phyloP scores from a whole-genome alignment of 1,140 invertebrate genomes.

The Cyrtorhinus lividipennis region DNA sequence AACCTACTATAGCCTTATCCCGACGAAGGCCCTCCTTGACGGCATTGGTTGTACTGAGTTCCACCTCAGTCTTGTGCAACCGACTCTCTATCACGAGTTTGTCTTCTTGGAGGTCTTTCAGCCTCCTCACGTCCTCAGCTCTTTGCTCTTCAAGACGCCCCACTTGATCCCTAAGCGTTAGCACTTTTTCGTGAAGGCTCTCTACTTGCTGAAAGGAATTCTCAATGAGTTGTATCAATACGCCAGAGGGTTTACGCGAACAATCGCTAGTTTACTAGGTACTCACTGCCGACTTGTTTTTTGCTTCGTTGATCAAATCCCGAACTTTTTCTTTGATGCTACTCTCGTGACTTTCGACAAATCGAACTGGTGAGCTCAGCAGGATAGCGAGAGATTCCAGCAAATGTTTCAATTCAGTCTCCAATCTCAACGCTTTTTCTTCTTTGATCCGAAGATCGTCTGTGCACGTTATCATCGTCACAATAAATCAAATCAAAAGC shows the following conservation, averaged over 20 bases:
- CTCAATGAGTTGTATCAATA: background rate
- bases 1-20: constrained; percentile 38
- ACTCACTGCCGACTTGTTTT: constrained; percentile 53
- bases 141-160: constrained; percentile 47
- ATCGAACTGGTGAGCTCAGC: constrained; percentile 47
- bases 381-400: constrained; percentile 51
- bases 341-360: constrained; percentile 56
- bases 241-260: no score
- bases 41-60: constrained; percentile 46
- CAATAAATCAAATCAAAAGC: constrained; percentile 10
- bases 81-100: constrained; percentile 46
- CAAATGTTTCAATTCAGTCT: constrained; percentile 45
- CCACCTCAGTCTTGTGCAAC: constrained; percentile 53
- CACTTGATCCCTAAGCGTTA: constrained; percentile 42
- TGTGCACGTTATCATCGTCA: constrained; percentile 26
- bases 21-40: constrained; percentile 46
- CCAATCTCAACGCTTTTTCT: constrained; percentile 46
- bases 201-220: constrained; percentile 45
- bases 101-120: constrained; percentile 52
- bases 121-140: constrained; percentile 40
- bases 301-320: constrained; percentile 56
- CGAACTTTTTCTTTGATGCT: constrained; percentile 59
- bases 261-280: background rate
- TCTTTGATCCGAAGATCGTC: constrained; percentile 52
- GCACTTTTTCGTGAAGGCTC: constrained; percentile 49